These are phyloP conservation scores for Menura novaehollandiae DNA, from an alignment of 2,113 vertebrate genomes.

Conservation along the genomic window DNA sequence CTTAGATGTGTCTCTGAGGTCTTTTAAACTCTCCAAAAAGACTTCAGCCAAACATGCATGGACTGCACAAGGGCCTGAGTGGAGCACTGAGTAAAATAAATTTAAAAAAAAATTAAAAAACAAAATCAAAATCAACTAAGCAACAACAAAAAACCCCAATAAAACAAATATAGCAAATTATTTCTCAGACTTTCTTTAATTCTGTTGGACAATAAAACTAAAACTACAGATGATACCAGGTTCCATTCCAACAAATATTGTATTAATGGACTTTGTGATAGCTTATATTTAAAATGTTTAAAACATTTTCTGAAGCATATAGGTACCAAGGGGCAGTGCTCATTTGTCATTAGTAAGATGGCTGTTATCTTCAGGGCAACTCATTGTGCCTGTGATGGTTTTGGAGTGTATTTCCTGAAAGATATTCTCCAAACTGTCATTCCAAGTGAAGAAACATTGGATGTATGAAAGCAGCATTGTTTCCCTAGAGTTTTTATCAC, in stretches of 20 bases:
- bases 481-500: not conserved
- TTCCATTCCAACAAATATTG: not conserved
- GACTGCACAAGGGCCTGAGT: not conserved
- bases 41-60: rapidly evolving
- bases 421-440: not conserved
- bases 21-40: not conserved
- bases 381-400: not conserved
- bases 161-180: not conserved
- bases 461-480: not conserved
- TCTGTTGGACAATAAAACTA: not conserved
- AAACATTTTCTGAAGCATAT: not conserved
- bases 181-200: not conserved
- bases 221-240: not conserved
- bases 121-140: not conserved
- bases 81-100: not conserved
- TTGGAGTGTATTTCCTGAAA: not conserved
- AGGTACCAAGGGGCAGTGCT: not conserved
- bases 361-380: not conserved
- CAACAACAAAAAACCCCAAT: not conserved
- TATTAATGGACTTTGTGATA: not conserved
- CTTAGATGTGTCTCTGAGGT: not conserved
- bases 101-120: too few relatives aligned
- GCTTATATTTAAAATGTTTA: not conserved
- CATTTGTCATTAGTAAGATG: not conserved
- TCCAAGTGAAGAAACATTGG: not conserved